phyloP scores from a whole-genome alignment of 2,113 vertebrate genomes.

The Plestiodon gilberti region DNA sequence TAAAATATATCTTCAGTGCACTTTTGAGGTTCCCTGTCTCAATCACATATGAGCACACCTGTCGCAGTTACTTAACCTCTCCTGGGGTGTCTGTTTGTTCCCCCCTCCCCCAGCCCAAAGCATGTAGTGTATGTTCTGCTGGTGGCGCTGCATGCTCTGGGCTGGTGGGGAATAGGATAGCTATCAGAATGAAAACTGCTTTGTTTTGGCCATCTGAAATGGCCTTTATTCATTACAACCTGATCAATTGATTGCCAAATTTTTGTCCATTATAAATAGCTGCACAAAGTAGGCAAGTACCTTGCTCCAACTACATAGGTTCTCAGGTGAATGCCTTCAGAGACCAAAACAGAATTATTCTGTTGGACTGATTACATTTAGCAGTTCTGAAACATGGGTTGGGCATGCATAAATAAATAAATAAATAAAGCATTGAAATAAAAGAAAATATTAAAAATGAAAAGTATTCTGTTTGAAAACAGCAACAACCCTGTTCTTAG shows the following conservation, averaged over 20 bases:
- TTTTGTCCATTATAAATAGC: not conserved
- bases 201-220: not conserved
- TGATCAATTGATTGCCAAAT: not conserved
- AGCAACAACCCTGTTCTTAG: not conserved
- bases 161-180: not conserved
- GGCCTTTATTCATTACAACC: not conserved
- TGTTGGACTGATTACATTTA: not conserved
- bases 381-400: not conserved
- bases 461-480: not conserved
- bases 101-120: too few species aligned
- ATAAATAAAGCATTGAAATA: too few species aligned
- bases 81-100: too few species aligned
- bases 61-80: not conserved
- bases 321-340: not conserved
- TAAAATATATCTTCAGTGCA: too few species aligned
- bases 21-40: too few species aligned
- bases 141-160: too few species aligned
- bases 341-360: not conserved
- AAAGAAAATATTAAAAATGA: conserved; percentile 8
- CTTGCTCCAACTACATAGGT: not conserved
- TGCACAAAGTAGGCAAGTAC: not conserved
- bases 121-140: too few species aligned
- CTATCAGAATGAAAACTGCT: not conserved
- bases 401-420: not conserved
- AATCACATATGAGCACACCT: too few species aligned